Evolutionary conservation across 2,113 vertebrate species (phyloP), one percentile per base, ranked within the genome.

Genomic region (Microtus oregoni): DNA sequence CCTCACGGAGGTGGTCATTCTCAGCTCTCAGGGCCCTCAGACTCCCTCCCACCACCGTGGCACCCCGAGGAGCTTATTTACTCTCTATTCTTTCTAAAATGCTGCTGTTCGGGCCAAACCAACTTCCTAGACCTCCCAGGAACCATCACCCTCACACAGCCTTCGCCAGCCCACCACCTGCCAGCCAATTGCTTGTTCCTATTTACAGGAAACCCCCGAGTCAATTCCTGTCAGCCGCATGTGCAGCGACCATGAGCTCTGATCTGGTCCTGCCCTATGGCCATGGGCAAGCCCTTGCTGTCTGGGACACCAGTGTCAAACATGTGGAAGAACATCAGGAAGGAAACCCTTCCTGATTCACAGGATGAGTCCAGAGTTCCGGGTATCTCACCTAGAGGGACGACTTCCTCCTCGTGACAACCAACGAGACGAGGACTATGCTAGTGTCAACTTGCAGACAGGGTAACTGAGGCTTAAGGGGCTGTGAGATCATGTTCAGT

Each of bases 381-480:
- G 73, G 75, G n/a, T 6, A 50, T 3, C 38, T n/a, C n/a, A 32
- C 9, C 2, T 0, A 41, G 5, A 32, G 11, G 50, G 24, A 58
- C 28, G 50, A 38, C 47, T 50, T 17, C 4, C 17, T 86, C 38
- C 28, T 41, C 72, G 17, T 20, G 4, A 41, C 13, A 47, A 75
- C 44, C 44, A 41, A 20, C 0, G 12, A 68, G 24, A 55, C 11
- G 32, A n/a, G 38, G n/a, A 32, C 52, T 13, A 44, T 0, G 14
- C 11, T 38, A n/a, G 38, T 41, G 68, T 52, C 13, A 17, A 41
- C 24, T 86, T 79, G 83, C 61, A 79, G 35, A 73, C 0, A 35
- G 65, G 65, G 70, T 88, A 76, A 89, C 20, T 13, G 83, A 96
- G 93, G 50, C 24, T n/a, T n/a, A 35, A 19, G 63, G 47, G 17